Conservation (phyloP, 2,888 invertebrate genomes). For the Catocala fraxini region DNA sequence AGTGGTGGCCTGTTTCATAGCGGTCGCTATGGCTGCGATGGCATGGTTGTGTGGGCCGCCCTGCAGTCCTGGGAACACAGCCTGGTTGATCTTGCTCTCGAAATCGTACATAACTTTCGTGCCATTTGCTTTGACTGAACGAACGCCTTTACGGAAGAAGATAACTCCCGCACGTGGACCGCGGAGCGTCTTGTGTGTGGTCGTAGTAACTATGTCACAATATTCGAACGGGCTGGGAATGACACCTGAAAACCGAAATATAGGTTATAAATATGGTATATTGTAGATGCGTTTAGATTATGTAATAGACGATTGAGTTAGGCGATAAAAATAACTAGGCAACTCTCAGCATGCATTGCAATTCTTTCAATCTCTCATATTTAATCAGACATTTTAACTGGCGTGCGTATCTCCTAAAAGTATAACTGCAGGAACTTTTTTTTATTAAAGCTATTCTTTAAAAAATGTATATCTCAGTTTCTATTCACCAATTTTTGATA, state of each 20-base stretch:
- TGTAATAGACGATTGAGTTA: background rate
- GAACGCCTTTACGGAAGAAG: constrained; percentile 96
- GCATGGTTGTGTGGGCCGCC: constrained; percentile 99
- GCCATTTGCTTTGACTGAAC: constrained; percentile 93
- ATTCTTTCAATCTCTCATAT: too few species aligned
- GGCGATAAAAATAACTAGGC: background rate
- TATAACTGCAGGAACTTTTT: too few species aligned
- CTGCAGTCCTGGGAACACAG: constrained; percentile 97
- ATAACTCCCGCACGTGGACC: constrained; percentile 96
- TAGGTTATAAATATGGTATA: too few species aligned
- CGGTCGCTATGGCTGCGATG: constrained; percentile 98
- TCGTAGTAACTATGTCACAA: constrained; percentile 97
- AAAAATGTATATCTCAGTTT: too few species aligned
- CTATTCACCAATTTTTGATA: too few species aligned
- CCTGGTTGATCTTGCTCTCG: constrained; percentile 95
- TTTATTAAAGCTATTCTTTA: too few species aligned
- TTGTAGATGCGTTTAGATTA: background rate
- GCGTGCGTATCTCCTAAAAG: too few species aligned
- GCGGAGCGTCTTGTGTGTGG: constrained; percentile 97
- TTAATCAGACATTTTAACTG: too few species aligned
- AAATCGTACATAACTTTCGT: constrained; percentile 95
- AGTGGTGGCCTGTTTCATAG: constrained; percentile 95
- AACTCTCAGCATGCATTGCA: too few species aligned
- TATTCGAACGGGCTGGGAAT: constrained; percentile 96
- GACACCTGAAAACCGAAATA: constrained; percentile 79